Evolutionary conservation across 2,888 invertebrate species (phyloP), one percentile per base, ranked within the genome.

Genomic region (Dendrolimus houi): DNA sequence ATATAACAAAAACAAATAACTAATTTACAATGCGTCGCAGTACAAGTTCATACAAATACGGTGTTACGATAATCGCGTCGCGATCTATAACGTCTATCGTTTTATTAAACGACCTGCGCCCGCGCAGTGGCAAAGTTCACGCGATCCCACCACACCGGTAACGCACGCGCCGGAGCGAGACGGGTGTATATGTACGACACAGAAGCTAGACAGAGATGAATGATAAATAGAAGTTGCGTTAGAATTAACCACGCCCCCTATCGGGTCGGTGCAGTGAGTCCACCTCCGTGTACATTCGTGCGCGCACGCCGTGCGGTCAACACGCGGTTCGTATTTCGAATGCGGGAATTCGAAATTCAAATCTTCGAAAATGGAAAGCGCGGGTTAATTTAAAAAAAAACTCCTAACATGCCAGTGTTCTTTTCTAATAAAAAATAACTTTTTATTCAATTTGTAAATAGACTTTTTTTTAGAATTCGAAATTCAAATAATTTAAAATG

Each of bases 231-330:
- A 85, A 71, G 86, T 85, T 88, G 83, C 87, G 89, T 87, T 89
- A 89, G 88, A 87, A 78, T 69, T 79, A 69, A 77, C 87, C 87
- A 82, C 89, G 87, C 89, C 89, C 78, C 68, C 73, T 68, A 68
- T 67, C 70, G 75, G 80, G 75, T 74, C 78, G 77, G 75, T 76
- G 75, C 77, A 75, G 77, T 71, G 81, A 83, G 73, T 80, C 87
- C 87, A 81, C 89, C 89, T 88, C 82, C 82, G 77, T 65, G 73
- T 73, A 81, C 87, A 90, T 89, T 90, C 85, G 87, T 86, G 87
- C 89, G 89, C 88, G 82, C 80, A 87, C 89, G 87, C 87, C 83
- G 85, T 69, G 67, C 71, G 70, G 77, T 77, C 63, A 67, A 75
- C 83, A 87, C 87, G 88, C 80, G 77, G 70, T 63, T 70, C 64